Conservation (phyloP, 2,113 vertebrate genomes). For the Ia io region DNA sequence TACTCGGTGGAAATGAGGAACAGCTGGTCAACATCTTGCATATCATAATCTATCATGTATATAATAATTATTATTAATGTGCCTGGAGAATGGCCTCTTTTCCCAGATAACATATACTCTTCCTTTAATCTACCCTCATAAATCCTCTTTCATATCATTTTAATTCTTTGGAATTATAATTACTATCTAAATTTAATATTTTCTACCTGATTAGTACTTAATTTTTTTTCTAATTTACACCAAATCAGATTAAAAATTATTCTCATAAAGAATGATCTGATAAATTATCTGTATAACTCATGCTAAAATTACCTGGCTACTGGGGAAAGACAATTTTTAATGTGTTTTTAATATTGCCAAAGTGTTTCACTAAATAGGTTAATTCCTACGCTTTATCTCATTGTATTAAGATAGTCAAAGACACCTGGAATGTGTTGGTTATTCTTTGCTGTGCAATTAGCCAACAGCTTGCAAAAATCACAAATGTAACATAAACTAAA, state of each 20-base stretch:
- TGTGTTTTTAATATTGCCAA: not conserved
- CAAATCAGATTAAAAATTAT: slow-evolving; percentile 28
- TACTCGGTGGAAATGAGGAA: slow-evolving; percentile 50
- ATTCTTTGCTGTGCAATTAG: not conserved
- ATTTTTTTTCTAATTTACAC: slow-evolving; percentile 1
- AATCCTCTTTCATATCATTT: not conserved
- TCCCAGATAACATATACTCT: slow-evolving; percentile 16
- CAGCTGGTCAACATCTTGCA: slow-evolving; percentile 60
- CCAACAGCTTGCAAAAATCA: not conserved
- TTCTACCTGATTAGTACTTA: slow-evolving; percentile 7
- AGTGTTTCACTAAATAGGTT: not conserved
- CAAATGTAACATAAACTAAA: not conserved
- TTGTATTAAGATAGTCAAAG: not conserved
- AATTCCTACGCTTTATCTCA: not conserved
- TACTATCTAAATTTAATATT: not conserved
- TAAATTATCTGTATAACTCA: not conserved
- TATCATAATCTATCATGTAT: slow-evolving; percentile 47
- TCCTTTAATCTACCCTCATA: not conserved
- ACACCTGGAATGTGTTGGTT: not conserved
- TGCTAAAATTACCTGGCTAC: not conserved
- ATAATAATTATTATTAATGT: slow-evolving; percentile 55
- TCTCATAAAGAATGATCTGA: not conserved
- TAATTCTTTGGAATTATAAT: not conserved
- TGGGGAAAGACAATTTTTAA: not conserved
- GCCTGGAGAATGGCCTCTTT: slow-evolving; percentile 10